Conservation (phyloP, 2,797 vertebrate genomes). For the Tiaroga cobitis region DNA sequence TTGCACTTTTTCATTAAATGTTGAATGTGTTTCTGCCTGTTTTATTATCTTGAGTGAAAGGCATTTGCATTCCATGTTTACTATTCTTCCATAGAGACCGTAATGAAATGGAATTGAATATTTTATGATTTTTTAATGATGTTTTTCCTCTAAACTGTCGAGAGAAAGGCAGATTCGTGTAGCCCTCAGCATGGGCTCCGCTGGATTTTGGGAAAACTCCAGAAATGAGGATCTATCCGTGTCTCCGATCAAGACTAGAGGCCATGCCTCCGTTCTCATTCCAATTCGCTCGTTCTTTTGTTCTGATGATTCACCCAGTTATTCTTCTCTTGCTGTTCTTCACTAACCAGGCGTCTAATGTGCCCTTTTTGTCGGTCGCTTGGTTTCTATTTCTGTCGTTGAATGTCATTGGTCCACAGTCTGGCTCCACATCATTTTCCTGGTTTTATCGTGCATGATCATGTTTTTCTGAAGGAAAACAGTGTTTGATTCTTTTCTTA, state of each 20-base stretch:
- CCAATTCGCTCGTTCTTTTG: background rate
- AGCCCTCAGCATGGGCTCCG: slow-evolving; percentile 46
- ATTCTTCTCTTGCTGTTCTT: slow-evolving; percentile 20
- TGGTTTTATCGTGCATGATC: background rate
- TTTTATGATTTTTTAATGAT: slow-evolving; percentile 68
- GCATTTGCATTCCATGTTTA: slow-evolving; percentile 60
- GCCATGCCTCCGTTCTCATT: slow-evolving; percentile 10
- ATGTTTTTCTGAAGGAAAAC: background rate
- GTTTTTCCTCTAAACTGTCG: slow-evolving; percentile 63
- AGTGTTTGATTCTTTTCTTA: background rate
- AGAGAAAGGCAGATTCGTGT: slow-evolving; percentile 40
- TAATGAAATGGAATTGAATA: slow-evolving; percentile 66
- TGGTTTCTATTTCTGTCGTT: background rate
- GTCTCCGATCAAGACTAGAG: slow-evolving; percentile 44
- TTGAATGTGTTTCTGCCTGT: slow-evolving; percentile 32
- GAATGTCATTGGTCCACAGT: background rate
- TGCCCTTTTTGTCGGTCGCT: slow-evolving; percentile 15
- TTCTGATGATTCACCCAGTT: background rate
- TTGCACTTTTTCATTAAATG: slow-evolving; percentile 41
- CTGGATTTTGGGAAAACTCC: slow-evolving; percentile 51
- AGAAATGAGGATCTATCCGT: slow-evolving; percentile 50
- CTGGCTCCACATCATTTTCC: background rate
- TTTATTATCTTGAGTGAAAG: slow-evolving; percentile 48
- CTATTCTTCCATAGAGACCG: slow-evolving; percentile 59
- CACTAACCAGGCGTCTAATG: background rate